Percentiles rank a stretch among this genome's conserved stretches.
Evolutionary conservation across 1,140 invertebrate genomes (phyloP).

Genomic region (Argopecten irradians): DNA sequence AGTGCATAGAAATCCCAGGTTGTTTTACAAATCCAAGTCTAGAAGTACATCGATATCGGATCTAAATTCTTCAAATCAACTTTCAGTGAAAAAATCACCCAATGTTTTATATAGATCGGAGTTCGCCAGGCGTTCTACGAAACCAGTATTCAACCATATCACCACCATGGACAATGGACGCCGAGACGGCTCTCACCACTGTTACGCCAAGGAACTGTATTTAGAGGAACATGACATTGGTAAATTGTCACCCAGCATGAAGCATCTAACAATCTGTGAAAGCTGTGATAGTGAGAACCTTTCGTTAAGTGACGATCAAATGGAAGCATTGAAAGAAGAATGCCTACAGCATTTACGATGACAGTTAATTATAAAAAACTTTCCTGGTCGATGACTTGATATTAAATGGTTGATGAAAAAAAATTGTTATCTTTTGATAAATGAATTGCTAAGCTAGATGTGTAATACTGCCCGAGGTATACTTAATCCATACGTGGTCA

Average conservation of each 20-base stretch:
- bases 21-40: background rate
- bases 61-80: background rate
- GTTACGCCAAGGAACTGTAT: background rate
- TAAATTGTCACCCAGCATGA: background rate
- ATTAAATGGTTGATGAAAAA: too few relatives aligned
- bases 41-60: conserved; percentile 9
- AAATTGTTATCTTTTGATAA: too few relatives aligned
- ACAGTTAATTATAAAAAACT: background rate
- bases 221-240: background rate
- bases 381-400: too few relatives aligned
- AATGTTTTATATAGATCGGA: background rate
- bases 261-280: background rate
- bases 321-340: background rate
- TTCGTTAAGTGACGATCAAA: background rate
- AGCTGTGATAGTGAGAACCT: conserved; percentile 12
- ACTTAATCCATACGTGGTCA: too few relatives aligned
- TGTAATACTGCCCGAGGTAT: too few relatives aligned
- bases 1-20: conserved; percentile 3
- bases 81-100: background rate
- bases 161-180: background rate
- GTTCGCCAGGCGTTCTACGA: background rate
- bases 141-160: background rate
- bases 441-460: too few relatives aligned
- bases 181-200: background rate
- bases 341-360: conserved; percentile 4